These are phyloP conservation scores for Linyphia triangularis DNA, from an alignment of 2,888 invertebrate species.

Conservation along the genomic window DNA sequence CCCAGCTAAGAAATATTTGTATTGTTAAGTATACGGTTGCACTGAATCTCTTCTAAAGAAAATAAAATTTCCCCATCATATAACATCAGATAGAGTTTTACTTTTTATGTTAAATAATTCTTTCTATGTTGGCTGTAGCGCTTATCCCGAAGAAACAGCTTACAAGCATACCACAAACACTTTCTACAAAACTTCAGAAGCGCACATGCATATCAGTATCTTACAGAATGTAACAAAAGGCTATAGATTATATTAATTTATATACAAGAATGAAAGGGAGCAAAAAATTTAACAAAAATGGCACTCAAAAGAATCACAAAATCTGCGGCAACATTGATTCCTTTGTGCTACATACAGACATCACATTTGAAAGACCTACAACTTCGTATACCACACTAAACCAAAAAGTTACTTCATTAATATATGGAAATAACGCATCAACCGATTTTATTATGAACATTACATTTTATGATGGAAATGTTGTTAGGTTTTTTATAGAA, in stretches of 20 bases:
- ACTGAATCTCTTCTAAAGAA: conserved; percentile 61
- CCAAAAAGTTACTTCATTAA: not conserved
- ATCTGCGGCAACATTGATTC: not conserved
- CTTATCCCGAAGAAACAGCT: conserved; percentile 49
- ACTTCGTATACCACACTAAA: not conserved
- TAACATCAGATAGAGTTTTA: conserved; percentile 72
- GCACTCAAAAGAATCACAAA: not conserved
- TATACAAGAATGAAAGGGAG: conserved; percentile 35
- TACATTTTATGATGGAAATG: too few relatives aligned
- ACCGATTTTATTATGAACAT: too few relatives aligned
- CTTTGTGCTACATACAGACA: not conserved
- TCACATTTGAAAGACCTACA: not conserved
- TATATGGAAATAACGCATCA: not conserved
- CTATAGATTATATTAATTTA: conserved; percentile 38
- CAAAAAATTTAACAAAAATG: not conserved
- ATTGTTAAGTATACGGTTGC: conserved; percentile 49
- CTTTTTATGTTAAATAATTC: conserved; percentile 61
- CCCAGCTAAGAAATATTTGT: conserved; percentile 59
- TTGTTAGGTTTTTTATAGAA: too few relatives aligned
- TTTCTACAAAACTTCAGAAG: conserved; percentile 64
- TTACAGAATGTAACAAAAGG: conserved; percentile 50
- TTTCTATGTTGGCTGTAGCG: conserved; percentile 28
- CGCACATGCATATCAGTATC: conserved; percentile 31
- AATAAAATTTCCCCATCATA: conserved; percentile 72
- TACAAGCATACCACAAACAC: conserved; percentile 43